Evolutionary conservation across 2,888 invertebrate genomes (phyloP), one percentile per base, ranked within the genome.

Genomic region (Lepidocyrtoides sp.): DNA sequence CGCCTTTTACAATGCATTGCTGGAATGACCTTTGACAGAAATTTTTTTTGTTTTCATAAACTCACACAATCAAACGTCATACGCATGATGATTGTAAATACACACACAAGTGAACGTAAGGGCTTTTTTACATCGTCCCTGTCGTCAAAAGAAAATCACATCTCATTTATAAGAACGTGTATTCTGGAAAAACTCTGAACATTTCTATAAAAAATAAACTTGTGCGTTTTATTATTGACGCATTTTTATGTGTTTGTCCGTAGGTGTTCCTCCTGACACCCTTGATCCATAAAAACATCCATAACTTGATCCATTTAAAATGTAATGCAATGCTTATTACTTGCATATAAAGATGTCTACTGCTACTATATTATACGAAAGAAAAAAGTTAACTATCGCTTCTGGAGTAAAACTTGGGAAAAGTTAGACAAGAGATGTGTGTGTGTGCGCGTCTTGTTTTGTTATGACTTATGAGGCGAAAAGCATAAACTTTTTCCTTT

Each of bases 381-480:
- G 8, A 41, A 44, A 48, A 44, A 44, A 48, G 75, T 75, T 48
- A 44, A 44, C 44, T 48, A 48, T 75, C 75, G 4, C 2, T n/a
- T 23, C 77, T 48, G 77, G 48, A 77, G n/a, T 51, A 60, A 26
- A 60, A 60, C n/a, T n/a, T n/a, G n/a, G 23, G 23, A 60, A 60
- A 26, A 60, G 8, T 12, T 48, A 48, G 48, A 48, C n/a, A n/a
- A n/a, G n/a, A n/a, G n/a, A 57, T 57, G 7, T 44, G 77, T 26
- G 32, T 72, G 63, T 83, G 83, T 91, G 84, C 88, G 83, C 85
- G 66, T 89, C 84, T 83, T 88, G 84, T 88, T 85, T 84, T 66
- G 60, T 81, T 91, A 89, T 91, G 91, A 91, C 84, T 88, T 91
- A 91, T 85, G 91, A 72, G 79, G 5, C 48, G 88, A 85, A 89